Evolutionary conservation across 2,113 vertebrate species (phyloP).

Genomic region (Martes martes): DNA sequence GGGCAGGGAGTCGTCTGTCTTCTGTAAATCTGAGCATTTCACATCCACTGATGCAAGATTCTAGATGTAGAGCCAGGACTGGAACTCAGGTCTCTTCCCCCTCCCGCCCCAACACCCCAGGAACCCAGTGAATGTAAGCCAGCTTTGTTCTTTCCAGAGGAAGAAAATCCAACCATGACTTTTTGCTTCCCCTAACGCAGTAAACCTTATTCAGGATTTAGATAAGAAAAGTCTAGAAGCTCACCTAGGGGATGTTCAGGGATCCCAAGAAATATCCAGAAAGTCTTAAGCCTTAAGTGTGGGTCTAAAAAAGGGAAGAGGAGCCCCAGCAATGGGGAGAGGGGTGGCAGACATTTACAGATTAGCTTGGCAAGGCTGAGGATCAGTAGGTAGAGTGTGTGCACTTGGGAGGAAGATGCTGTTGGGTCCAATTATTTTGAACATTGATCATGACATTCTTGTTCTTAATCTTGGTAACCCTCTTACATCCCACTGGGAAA

Average conservation of each 20-base stretch:
- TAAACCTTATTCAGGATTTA: not conserved
- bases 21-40: not conserved
- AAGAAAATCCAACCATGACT: not conserved
- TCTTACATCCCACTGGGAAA: not conserved
- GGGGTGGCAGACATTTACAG: not conserved
- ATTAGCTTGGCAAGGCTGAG: not conserved
- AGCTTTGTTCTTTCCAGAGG: not conserved
- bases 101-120: not conserved
- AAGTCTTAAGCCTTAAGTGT: not conserved
- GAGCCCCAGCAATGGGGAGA: too few relatives aligned
- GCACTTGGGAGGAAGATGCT: not conserved
- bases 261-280: not conserved
- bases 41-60: not conserved
- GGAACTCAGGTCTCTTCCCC: not conserved
- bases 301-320: not conserved
- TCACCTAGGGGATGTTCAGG: not conserved
- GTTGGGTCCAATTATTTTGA: not conserved
- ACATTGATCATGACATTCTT: not conserved
- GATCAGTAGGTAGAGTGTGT: not conserved
- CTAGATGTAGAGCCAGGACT: not conserved
- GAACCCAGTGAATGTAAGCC: not conserved
- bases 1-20: not conserved
- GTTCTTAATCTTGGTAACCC: not conserved
- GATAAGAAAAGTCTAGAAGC: not conserved
- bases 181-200: not conserved